Percentiles rank a stretch among this genome's conserved stretches.
phyloP scores from a whole-genome alignment of 2,797 vertebrate genomes.

The Phyllotis vaccarum region DNA sequence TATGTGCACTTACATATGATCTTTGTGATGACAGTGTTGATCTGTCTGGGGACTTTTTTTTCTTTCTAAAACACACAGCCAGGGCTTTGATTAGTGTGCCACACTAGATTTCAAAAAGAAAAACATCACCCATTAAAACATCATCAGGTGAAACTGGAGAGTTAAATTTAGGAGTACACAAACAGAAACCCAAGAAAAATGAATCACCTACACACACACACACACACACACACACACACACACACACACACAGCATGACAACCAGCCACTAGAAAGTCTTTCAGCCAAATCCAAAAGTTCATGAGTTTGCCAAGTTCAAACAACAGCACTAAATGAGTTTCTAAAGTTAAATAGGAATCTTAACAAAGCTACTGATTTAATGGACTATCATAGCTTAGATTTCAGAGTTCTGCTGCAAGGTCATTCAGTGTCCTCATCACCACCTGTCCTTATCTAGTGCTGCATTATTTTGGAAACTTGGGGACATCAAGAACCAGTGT shows the following conservation, averaged over 20 bases:
- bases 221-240: neutral
- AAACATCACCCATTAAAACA: constrained; percentile 51
- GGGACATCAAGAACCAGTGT: constrained; percentile 88
- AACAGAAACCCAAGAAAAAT: constrained; percentile 25
- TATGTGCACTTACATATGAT: too few species aligned
- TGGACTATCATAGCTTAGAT: constrained; percentile 58
- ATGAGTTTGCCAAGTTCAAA: constrained; percentile 57
- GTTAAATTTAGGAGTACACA: constrained; percentile 59
- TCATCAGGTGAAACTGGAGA: neutral
- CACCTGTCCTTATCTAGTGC: constrained; percentile 63
- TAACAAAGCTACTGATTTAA: constrained; percentile 61
- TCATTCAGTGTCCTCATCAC: constrained; percentile 79
- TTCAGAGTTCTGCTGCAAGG: constrained; percentile 69
- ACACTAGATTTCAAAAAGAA: neutral
- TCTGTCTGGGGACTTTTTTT: neutral
- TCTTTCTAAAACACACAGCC: constrained; percentile 50
- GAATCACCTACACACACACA: neutral
- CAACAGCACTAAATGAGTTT: constrained; percentile 65
- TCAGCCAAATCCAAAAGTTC: constrained; percentile 52
- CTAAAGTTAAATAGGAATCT: constrained; percentile 54
- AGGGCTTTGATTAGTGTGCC: constrained; percentile 50
- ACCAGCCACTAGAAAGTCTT: constrained; percentile 12
- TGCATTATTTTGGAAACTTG: constrained; percentile 73
- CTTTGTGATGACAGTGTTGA: neutral
- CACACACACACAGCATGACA: neutral